Base-by-base conservation (phyloP, 2,888 invertebrate species). In the Pteria penguin region DNA sequence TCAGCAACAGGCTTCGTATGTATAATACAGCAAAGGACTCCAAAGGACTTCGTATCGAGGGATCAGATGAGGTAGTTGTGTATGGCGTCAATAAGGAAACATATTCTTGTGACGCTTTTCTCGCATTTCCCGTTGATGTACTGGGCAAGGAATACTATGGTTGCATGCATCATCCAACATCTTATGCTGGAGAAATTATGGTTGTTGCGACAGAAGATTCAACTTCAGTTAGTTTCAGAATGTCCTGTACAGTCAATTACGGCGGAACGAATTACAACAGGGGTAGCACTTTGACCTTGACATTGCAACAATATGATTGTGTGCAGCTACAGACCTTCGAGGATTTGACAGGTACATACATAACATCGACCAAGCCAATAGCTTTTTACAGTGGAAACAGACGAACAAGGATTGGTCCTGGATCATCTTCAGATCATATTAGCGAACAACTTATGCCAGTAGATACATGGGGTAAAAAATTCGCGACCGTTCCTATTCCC, bases 391-490 rank as follows among this genome's bases (percentile, higher is more conserved):
- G 85, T n/a, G 89, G 89, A 14, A 85, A 86, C 69, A 72, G 69
- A 60, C 81, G 83, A 69, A 84, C 86, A 5, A 81, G 81, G n/a
- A 82, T 76, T 22, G 69, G 63, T 14, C 72, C 68, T 18, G 82
- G 80, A 22, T 31, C 66, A 8, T 67, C 77, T 29, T 73, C 72
- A 26, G 75, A 72, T 62, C 87, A 88, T 74, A 72, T 89, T 55
- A 83, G 86, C 18, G 89, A 87, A 60, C 84, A 86, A 78, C 29
- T 89, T 66, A 75, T 84, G 26, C 86, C 87, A 0, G 80, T 86
- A 2, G 77, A 83, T 33, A 86, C 86, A 2, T 90, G 89, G 89
- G 89, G 89, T 24, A 85, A 77, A 31, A 67, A 75, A 8, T 90
- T 88, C 75, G 77, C 84, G 27, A 84, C 84, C 29, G 86, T 85